Percentiles rank a stretch among this genome's conserved stretches.
phyloP scores from a whole-genome alignment of 2,113 vertebrate genomes.

The Cyanistes caeruleus region DNA sequence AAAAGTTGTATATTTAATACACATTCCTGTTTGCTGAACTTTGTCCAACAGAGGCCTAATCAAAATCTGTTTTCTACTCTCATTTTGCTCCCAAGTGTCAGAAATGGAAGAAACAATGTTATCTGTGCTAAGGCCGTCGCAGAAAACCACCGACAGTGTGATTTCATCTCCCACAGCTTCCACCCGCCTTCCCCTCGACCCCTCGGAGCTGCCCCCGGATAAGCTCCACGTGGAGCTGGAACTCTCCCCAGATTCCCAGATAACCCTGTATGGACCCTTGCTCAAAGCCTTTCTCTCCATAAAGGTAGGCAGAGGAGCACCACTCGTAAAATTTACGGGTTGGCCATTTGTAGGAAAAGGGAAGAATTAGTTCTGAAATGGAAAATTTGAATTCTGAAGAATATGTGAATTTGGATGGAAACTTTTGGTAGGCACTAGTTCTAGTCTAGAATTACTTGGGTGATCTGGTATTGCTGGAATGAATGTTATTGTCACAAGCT shows the following conservation, averaged over 20 bases:
- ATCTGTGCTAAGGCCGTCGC: slow-evolving; percentile 85
- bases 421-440: not conserved
- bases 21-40: not conserved
- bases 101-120: slow-evolving; percentile 96
- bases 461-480: not conserved
- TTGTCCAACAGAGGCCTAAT: not conserved
- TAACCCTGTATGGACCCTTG: slow-evolving; percentile 92
- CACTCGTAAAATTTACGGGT: accelerated
- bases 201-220: slow-evolving; percentile 91
- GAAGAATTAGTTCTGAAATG: accelerated
- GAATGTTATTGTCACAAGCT: not conserved
- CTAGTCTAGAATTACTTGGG: not conserved
- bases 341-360: not conserved
- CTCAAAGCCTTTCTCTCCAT: slow-evolving; percentile 89
- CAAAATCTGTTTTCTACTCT: not conserved
- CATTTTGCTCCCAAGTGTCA: slow-evolving; percentile 79
- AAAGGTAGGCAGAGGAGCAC: slow-evolving; percentile 80
- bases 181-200: slow-evolving; percentile 80
- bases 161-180: slow-evolving; percentile 77
- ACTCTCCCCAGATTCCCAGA: slow-evolving; percentile 92
- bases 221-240: slow-evolving; percentile 94
- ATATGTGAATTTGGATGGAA: not conserved
- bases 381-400: not conserved
- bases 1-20: not conserved
- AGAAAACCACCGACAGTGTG: slow-evolving; percentile 78